phyloP scores from a whole-genome alignment of 1,140 invertebrate species.

The Scaptomyza graminum region DNA sequence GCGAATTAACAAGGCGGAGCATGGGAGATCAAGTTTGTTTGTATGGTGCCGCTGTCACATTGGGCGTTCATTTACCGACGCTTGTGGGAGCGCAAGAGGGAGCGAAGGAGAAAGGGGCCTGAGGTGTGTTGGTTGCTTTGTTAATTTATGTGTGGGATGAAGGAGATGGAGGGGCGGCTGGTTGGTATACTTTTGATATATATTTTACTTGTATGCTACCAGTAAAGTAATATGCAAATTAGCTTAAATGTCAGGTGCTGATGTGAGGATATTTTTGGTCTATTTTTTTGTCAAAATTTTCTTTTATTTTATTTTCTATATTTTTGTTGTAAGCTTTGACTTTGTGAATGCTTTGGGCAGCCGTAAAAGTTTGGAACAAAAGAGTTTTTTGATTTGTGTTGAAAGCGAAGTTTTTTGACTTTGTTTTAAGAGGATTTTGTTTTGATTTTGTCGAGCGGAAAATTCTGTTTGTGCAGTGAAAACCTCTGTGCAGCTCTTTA shows the following conservation, averaged over 20 bases:
- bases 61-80: slow-evolving; percentile 38
- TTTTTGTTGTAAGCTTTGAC: slow-evolving; percentile 22
- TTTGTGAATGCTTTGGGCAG: slow-evolving; percentile 8
- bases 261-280: slow-evolving; percentile 37
- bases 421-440: slow-evolving; percentile 4
- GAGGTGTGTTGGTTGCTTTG: slow-evolving; percentile 20
- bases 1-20: slow-evolving; percentile 69
- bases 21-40: slow-evolving; percentile 50
- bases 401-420: neutral
- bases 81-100: slow-evolving; percentile 16
- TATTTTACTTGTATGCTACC: slow-evolving; percentile 54
- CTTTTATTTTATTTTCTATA: slow-evolving; percentile 7
- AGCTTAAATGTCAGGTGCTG: slow-evolving; percentile 65
- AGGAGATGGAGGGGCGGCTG: neutral
- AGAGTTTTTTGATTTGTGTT: too few relatives aligned
- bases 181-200: slow-evolving; percentile 29
- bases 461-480: too few relatives aligned
- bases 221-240: slow-evolving; percentile 62
- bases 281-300: slow-evolving; percentile 37
- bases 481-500: too few relatives aligned
- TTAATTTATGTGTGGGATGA: slow-evolving; percentile 28
- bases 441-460: too few relatives aligned
- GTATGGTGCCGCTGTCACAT: slow-evolving; percentile 44
- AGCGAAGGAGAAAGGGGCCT: neutral
- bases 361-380: slow-evolving; percentile 17